Conservation (phyloP, 2,113 vertebrate genomes). For the Notarius quadriscutis region DNA sequence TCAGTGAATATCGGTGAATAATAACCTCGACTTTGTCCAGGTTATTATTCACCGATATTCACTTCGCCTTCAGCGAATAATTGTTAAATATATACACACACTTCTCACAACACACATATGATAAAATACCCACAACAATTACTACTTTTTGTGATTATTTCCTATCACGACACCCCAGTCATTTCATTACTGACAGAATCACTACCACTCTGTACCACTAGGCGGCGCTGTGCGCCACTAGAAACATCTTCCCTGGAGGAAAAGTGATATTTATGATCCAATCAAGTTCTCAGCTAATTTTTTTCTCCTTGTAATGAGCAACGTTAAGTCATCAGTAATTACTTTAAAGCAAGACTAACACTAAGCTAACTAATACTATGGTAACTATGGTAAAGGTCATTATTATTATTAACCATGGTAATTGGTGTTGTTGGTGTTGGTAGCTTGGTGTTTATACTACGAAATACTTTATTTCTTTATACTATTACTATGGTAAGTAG, state of each 20-base stretch:
- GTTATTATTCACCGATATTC: too few relatives aligned
- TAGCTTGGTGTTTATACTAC: not conserved
- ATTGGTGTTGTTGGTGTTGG: not conserved
- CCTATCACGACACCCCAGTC: too few relatives aligned
- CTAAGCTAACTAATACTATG: not conserved
- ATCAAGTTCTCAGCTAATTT: not conserved
- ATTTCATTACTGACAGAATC: not conserved
- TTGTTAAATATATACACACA: too few relatives aligned
- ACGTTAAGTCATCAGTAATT: not conserved
- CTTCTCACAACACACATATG: not conserved
- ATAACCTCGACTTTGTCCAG: too few relatives aligned
- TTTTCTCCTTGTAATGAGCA: not conserved
- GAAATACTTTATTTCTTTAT: not conserved
- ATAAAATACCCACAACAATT: not conserved
- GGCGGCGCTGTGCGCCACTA: constrained; percentile 57
- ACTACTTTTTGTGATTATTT: not conserved
- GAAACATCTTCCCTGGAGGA: not conserved
- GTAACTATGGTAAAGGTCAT: not conserved
- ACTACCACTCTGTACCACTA: constrained; percentile 47
- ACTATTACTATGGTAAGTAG: not conserved
- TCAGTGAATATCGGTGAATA: too few relatives aligned
- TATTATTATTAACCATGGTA: not conserved
- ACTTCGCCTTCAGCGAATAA: too few relatives aligned
- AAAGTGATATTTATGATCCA: not conserved
- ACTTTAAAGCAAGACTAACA: not conserved